Evolutionary conservation across 1,140 invertebrate genomes (phyloP), one percentile per base, ranked within the genome.

Genomic region (Apis laboriosa): DNA sequence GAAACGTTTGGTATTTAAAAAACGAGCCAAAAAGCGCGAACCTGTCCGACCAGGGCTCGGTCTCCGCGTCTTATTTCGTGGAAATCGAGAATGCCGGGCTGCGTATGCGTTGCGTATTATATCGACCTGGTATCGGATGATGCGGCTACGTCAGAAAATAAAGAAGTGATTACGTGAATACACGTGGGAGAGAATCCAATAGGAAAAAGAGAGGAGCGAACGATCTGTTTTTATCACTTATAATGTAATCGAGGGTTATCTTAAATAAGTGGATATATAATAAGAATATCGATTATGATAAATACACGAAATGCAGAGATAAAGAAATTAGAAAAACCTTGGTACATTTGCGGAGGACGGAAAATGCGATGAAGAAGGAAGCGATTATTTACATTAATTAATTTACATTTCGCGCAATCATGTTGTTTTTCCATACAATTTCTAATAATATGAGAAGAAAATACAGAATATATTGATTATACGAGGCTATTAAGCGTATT

Each of bases 11-110:
- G 51, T 64, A 63, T 83, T 81, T 51, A 67, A 89, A 87, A 88
- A 88, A 89, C 64, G 21, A 70, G 17, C 53, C 13, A 79, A 84
- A 84, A 88, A 77, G 19, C 53, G 51, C 74, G 82, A 90, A 86
- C 89, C 80, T 43, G 89, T 89, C 71, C 24, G 76, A 67, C 89
- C 51, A 67, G 77, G 28, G 15, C 11, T 21, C 55, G n/a, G 5
- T 56, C 64, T 1, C 24, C 51, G 15, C 56, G 43, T 64, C 58
- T 34, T n/a, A 55, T 24, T 67, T 74, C 76, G 60, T 83, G 55
- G 70, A 83, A 83, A 89, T 78, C 55, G 67, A 78, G 80, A 77
- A 85, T 74, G 17, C 49, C 34, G 53, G 8, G 3, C 64, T 60
- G 19, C 28, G 43, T 58, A 60, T 49, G 24, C 34, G 56, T 61